Evolutionary conservation across 2,113 vertebrate species (phyloP).

Genomic region (Grammomys dolichurus): DNA sequence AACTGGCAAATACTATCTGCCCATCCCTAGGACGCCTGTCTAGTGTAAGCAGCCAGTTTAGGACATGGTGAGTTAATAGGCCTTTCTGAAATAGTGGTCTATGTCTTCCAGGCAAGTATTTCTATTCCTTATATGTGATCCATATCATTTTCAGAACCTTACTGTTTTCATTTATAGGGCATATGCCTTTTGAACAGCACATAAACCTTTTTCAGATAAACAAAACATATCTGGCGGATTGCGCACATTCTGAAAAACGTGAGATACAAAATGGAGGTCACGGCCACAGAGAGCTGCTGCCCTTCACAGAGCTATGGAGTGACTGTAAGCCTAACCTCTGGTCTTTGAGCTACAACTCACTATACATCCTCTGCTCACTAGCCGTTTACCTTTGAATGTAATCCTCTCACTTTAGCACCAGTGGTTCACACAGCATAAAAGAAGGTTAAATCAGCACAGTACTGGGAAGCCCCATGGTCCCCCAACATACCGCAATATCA

Average conservation of each 20-base stretch:
- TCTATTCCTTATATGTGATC: neutral
- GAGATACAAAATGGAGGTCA: neutral
- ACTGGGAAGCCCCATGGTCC: neutral
- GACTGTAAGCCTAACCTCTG: neutral
- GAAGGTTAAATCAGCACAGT: neutral
- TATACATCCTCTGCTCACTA: neutral
- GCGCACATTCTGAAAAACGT: neutral
- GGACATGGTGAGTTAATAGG: neutral
- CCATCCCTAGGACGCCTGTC: neutral
- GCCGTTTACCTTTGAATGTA: constrained; percentile 14
- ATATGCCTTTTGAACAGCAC: neutral
- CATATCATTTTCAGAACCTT: neutral
- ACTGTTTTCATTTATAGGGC: neutral
- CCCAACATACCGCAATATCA: neutral
- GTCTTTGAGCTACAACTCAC: neutral
- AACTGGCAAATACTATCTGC: neutral
- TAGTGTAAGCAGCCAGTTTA: neutral
- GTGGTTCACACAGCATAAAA: neutral
- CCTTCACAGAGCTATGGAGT: neutral
- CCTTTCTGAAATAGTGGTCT: neutral
- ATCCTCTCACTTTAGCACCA: constrained; percentile 32
- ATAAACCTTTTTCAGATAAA: constrained; percentile 4
- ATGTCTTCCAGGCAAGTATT: neutral
- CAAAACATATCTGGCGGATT: neutral
- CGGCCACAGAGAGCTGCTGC: neutral